Percentiles rank a stretch among this genome's conserved stretches.
phyloP scores from a whole-genome alignment of 2,888 invertebrate species.

The Orthosia incerta region DNA sequence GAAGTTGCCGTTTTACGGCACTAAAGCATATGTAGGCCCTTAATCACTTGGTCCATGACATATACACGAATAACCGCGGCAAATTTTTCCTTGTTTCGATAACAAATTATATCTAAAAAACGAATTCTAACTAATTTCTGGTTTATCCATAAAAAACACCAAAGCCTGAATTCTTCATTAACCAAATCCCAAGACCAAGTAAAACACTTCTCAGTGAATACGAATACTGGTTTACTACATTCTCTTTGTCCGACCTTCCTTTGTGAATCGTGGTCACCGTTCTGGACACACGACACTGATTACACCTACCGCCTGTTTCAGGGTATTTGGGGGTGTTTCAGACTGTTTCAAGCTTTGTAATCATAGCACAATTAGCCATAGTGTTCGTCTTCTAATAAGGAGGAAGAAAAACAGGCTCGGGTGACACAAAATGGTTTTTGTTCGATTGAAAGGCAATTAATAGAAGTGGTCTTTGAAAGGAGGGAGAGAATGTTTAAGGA shows the following conservation, averaged over 20 bases:
- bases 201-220: slow-evolving; percentile 9
- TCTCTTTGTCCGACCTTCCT: slow-evolving; percentile 33
- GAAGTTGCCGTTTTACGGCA: too few relatives aligned
- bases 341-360: slow-evolving; percentile 58
- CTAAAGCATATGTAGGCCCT: too few relatives aligned
- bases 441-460: slow-evolving; percentile 36
- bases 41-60: too few relatives aligned
- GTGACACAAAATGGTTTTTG: slow-evolving; percentile 37
- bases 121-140: neutral
- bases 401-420: slow-evolving; percentile 51
- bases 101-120: too few relatives aligned
- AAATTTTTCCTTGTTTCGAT: neutral
- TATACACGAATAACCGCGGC: too few relatives aligned
- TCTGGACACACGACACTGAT: slow-evolving; percentile 71
- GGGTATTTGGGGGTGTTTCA: slow-evolving; percentile 49
- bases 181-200: neutral
- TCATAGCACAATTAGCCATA: slow-evolving; percentile 66
- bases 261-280: slow-evolving; percentile 36
- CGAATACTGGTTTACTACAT: slow-evolving; percentile 4
- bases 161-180: neutral
- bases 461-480: slow-evolving; percentile 5
- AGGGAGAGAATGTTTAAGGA: neutral
- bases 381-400: slow-evolving; percentile 50
- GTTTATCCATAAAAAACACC: neutral
- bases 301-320: slow-evolving; percentile 60